phyloP scores from a whole-genome alignment of 2,797 vertebrate genomes.

The Rhinophrynus dorsalis region DNA sequence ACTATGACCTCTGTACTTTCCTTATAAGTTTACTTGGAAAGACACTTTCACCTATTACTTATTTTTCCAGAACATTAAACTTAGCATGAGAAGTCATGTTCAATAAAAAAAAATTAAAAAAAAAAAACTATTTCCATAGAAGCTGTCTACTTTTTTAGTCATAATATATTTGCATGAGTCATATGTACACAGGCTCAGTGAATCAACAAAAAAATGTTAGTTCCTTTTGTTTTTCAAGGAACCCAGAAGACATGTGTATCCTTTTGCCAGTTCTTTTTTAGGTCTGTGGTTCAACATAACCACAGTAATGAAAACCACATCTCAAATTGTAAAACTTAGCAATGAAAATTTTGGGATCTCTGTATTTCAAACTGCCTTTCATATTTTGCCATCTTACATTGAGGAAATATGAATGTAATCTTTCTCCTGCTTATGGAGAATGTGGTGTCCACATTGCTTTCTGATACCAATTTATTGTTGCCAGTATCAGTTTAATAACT shows the following conservation, averaged over 20 bases:
- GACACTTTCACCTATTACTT: too few species aligned
- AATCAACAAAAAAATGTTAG: conserved; percentile 33
- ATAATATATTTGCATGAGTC: conserved; percentile 28
- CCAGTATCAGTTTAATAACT: too few species aligned
- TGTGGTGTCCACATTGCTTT: too few species aligned
- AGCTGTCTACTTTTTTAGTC: too few species aligned
- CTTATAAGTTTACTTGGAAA: too few species aligned
- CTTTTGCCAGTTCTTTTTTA: conserved; percentile 43
- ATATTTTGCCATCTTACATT: conserved; percentile 33
- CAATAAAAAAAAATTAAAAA: too few species aligned
- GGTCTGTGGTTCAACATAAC: conserved; percentile 33
- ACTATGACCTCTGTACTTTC: too few species aligned
- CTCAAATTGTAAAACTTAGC: conserved; percentile 38
- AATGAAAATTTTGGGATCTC: conserved; percentile 40
- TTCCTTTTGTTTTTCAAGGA: conserved; percentile 45
- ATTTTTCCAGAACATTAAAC: too few species aligned
- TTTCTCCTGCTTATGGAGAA: not conserved
- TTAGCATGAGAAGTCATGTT: too few species aligned
- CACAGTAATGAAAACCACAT: conserved; percentile 46
- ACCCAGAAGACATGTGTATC: conserved; percentile 39
- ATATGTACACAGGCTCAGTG: conserved; percentile 15
- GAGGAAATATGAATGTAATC: too few species aligned
- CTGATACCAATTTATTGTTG: too few species aligned
- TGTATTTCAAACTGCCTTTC: conserved; percentile 19
- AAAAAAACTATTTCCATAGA: too few species aligned